Evolutionary conservation across 2,797 vertebrate genomes (phyloP).

Genomic region (Helostoma temminkii): DNA sequence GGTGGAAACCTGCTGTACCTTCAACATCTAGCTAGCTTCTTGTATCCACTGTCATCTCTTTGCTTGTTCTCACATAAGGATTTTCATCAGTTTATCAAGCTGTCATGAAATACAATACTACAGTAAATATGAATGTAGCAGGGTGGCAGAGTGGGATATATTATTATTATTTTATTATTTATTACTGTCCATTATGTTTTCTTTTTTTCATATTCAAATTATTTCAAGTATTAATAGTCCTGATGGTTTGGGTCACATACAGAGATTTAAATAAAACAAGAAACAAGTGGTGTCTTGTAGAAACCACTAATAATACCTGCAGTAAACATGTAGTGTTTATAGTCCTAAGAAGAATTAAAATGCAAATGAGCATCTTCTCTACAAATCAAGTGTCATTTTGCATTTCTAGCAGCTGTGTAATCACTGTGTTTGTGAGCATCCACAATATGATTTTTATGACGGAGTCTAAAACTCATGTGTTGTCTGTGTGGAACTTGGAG

Average conservation of each 20-base stretch:
- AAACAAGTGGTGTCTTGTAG: too few relatives aligned
- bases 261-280: not conserved
- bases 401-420: not conserved
- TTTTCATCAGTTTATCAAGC: not conserved
- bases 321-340: too few relatives aligned
- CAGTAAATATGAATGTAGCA: not conserved
- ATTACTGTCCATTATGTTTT: too few relatives aligned
- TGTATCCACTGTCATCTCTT: not conserved
- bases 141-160: not conserved
- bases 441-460: not conserved
- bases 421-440: not conserved
- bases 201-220: not conserved
- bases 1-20: constrained; percentile 13
- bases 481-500: too few relatives aligned
- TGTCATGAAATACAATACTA: not conserved
- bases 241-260: not conserved
- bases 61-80: not conserved
- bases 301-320: too few relatives aligned
- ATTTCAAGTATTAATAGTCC: not conserved
- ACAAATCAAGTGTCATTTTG: not conserved
- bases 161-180: too few relatives aligned
- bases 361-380: not conserved
- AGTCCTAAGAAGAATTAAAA: not conserved
- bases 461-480: too few relatives aligned
- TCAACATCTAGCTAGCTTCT: not conserved